Conservation (phyloP, 2,797 vertebrate genomes). For the Muraenolepis orangiensis region DNA sequence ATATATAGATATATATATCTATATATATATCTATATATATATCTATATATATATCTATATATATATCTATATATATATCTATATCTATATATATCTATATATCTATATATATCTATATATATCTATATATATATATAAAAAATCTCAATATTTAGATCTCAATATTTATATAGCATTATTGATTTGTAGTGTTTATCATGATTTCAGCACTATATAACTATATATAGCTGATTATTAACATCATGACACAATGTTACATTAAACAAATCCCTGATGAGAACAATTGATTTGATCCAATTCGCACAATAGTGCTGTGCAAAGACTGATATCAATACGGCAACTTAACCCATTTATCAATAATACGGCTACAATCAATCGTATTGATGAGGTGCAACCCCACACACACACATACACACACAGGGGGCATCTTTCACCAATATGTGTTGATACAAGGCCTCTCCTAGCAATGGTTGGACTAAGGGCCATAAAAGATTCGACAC, state of each 20-base stretch:
- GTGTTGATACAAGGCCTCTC: not conserved
- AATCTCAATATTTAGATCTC: too few species aligned
- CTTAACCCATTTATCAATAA: not conserved
- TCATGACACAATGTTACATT: too few species aligned
- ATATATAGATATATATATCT: too few species aligned
- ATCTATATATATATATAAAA: too few species aligned
- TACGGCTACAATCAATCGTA: not conserved
- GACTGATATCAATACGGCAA: not conserved
- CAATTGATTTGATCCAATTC: not conserved
- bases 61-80: too few species aligned
- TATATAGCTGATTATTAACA: too few species aligned
- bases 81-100: too few species aligned
- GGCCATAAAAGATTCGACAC: not conserved
- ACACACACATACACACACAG: not conserved
- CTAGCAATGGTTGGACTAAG: not conserved
- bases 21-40: too few species aligned
- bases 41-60: too few species aligned
- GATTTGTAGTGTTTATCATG: not conserved
- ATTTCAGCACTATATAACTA: not conserved
- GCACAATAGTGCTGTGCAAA: not conserved
- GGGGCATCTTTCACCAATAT: not conserved
- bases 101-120: too few species aligned
- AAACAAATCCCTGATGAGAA: not conserved
- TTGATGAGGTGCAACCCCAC: not conserved
- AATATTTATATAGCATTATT: not conserved